Evolutionary conservation across 2,113 vertebrate genomes (phyloP), one percentile per base, ranked within the genome.

Genomic region (Galeopterus variegatus): DNA sequence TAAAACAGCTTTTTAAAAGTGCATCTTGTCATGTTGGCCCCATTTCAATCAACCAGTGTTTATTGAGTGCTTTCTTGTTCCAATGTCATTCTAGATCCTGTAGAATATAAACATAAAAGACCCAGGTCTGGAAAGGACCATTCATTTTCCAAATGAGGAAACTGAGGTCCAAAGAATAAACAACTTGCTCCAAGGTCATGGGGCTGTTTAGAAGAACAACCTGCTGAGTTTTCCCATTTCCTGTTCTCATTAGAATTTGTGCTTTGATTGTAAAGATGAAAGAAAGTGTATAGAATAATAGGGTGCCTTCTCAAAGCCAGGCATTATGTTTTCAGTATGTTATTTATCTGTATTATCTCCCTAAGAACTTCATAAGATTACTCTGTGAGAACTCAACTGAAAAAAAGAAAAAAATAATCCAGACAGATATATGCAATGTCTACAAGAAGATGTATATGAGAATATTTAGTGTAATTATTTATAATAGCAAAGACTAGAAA

Each of bases 41-140:
- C 62, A 45, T 95, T 97, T 97, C 93, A 95, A 18, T 76, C 93
- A 93, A 58, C 50, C 93, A 87, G 67, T 41, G 72, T 95, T 92
- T 75, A 45, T 8, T 60, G 50, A 73, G 26, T 31, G 36, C 62
- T 17, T 5, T 73, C 65, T 93, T 33, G 28, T 45, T 86, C 67
- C 41, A 23, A 2, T 14, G 7, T 48, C 23, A 2, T 79, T 89
- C 31, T 28, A 52, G 48, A 58, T 31, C 52, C 69, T 87, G 31
- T 52, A 17, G 93, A 54, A 67, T 52, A 62, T 0, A 90, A 45
- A 83, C 18, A 52, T 3, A 14, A 36, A 75, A 67, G 86, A 83
- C n/a, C 81, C 60, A 92, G 67, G 67, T 33, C 91, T 83, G 26
- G 33, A 45, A 64, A 48, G 19, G n/a, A 73, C 31, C 36, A 15